Percentiles rank a stretch among this genome's conserved stretches.
Evolutionary conservation across 1,140 invertebrate genomes (phyloP).

Genomic region (Drosophila tani): DNA sequence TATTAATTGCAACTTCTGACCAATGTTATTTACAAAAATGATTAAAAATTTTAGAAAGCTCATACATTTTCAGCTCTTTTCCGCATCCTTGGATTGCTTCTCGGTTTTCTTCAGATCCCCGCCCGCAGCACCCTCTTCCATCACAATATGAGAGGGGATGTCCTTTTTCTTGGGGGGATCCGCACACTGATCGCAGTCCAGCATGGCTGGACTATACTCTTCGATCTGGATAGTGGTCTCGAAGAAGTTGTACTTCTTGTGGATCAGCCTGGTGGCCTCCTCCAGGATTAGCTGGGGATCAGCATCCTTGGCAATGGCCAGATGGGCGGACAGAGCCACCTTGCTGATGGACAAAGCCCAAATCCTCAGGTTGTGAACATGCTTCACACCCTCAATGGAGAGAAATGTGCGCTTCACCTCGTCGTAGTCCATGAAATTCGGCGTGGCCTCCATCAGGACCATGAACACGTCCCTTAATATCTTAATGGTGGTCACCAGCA

Average conservation of each 20-base stretch:
- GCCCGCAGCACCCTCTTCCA: slow-evolving; percentile 15
- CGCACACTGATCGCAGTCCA: slow-evolving; percentile 93
- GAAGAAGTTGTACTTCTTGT: slow-evolving; percentile 95
- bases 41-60: too few species aligned
- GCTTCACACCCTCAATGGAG: slow-evolving; percentile 93
- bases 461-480: slow-evolving; percentile 91
- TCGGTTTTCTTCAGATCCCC: neutral
- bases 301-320: slow-evolving; percentile 93
- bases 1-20: too few species aligned
- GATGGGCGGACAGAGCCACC: slow-evolving; percentile 95
- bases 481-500: slow-evolving; percentile 90
- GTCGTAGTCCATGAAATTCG: slow-evolving; percentile 85
- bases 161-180: neutral
- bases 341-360: slow-evolving; percentile 98
- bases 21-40: too few species aligned
- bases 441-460: slow-evolving; percentile 98
- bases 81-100: neutral
- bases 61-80: slow-evolving; percentile 1
- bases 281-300: slow-evolving; percentile 93
- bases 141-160: neutral
- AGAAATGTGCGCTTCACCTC: slow-evolving; percentile 89
- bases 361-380: slow-evolving; percentile 97
- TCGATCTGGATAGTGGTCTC: slow-evolving; percentile 99
- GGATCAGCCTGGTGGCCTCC: slow-evolving; percentile 92
- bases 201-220: slow-evolving; percentile 95